Conservation (phyloP, 2,888 invertebrate genomes). For the Melieria picta region DNA sequence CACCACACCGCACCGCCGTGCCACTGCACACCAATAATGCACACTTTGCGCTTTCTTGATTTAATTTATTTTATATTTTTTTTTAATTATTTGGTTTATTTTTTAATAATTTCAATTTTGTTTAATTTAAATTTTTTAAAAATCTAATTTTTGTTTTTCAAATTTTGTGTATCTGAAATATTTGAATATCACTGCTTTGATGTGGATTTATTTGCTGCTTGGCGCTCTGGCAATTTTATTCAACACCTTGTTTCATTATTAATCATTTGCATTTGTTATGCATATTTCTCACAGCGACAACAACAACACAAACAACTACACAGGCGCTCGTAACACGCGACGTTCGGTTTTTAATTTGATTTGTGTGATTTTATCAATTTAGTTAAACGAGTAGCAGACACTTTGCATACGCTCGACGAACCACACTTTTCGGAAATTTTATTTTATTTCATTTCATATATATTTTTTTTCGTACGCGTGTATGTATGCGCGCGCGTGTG, state of each 20-base stretch:
- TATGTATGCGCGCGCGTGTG: conserved; percentile 1
- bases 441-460: neutral
- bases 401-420: conserved; percentile 17
- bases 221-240: neutral
- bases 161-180: too few relatives aligned
- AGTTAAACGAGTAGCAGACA: neutral
- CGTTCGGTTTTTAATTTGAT: conserved; percentile 25
- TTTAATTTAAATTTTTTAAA: neutral
- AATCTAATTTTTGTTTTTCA: too few relatives aligned
- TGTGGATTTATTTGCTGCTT: too few relatives aligned
- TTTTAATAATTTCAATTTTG: neutral
- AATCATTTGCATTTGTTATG: too few relatives aligned
- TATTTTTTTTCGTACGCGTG: neutral
- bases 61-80: conserved; percentile 33
- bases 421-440: conserved; percentile 6
- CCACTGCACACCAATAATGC: neutral
- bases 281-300: too few relatives aligned
- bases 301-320: too few relatives aligned
- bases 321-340: neutral
- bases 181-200: too few relatives aligned
- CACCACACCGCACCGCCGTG: neutral
- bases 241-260: conserved; percentile 7
- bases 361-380: conserved; percentile 6
- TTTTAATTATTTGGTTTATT: conserved; percentile 23
- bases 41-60: conserved; percentile 21